Evolutionary conservation across 2,888 invertebrate genomes (phyloP).

Genomic region (Oligia fasciuncula): DNA sequence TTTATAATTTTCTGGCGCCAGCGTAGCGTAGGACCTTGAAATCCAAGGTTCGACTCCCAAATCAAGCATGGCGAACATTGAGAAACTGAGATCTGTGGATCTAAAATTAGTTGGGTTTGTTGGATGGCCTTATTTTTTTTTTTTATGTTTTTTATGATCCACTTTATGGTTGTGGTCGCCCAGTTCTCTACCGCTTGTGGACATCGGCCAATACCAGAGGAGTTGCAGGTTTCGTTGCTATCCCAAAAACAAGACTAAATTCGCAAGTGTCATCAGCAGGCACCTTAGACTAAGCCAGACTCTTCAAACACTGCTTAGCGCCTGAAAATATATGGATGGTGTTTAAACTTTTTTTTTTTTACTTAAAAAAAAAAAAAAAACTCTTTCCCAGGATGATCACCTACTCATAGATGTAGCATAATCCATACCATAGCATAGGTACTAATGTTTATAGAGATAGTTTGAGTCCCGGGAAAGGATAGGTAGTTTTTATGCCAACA

Average conservation of each 20-base stretch:
- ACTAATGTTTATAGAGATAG: too few species aligned
- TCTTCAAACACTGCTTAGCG: not conserved
- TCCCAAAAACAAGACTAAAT: not conserved
- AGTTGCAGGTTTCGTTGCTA: not conserved
- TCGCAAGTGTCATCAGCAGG: not conserved
- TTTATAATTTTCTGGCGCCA: slow-evolving; percentile 23
- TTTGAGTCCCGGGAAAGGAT: too few species aligned
- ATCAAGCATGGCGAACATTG: slow-evolving; percentile 29
- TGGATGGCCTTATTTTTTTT: not conserved
- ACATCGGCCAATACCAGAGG: not conserved
- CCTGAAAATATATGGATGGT: not conserved
- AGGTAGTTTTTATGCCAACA: too few species aligned
- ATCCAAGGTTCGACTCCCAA: slow-evolving; percentile 41
- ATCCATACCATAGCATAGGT: too few species aligned
- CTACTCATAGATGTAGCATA: not conserved
- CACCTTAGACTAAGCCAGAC: not conserved
- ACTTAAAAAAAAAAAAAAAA: too few species aligned
- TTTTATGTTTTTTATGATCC: not conserved
- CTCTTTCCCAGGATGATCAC: too few species aligned
- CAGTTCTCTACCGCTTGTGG: not conserved
- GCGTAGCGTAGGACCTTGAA: slow-evolving; percentile 32
- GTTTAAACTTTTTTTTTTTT: too few species aligned
- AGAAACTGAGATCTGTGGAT: slow-evolving; percentile 11
- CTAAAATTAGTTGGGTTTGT: slow-evolving; percentile 16
- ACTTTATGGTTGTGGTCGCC: not conserved